These are phyloP conservation scores for Oxyruncus cristatus DNA, from an alignment of 2,113 vertebrate species.

Conservation along the genomic window DNA sequence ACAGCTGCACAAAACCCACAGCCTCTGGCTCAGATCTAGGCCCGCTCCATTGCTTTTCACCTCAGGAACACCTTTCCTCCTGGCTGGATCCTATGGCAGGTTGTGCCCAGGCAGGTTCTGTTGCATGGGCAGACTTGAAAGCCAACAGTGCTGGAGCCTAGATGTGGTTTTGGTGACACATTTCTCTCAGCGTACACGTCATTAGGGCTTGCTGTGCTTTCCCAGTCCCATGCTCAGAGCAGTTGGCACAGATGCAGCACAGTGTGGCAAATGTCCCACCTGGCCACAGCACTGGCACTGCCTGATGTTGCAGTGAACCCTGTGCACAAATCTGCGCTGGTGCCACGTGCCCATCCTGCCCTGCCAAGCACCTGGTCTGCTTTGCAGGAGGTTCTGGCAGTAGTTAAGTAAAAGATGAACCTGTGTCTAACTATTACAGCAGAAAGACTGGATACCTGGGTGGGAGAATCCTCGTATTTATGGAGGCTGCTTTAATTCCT, in stretches of 20 bases:
- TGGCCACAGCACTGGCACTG: not conserved
- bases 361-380: not conserved
- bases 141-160: not conserved
- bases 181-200: not conserved
- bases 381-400: not conserved
- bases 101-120: not conserved
- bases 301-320: not conserved
- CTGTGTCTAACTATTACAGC: not conserved
- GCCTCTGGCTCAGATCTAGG: not conserved
- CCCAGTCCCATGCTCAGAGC: fast-evolving
- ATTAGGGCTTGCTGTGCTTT: not conserved
- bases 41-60: not conserved
- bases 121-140: not conserved
- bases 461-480: not conserved
- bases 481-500: not conserved
- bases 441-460: not conserved
- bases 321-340: not conserved
- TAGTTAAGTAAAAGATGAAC: not conserved
- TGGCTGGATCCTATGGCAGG: not conserved
- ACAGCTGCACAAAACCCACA: not conserved
- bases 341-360: fast-evolving
- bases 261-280: not conserved
- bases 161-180: not conserved
- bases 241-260: not conserved
- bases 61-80: not conserved